Evolutionary conservation across 2,797 vertebrate genomes (phyloP), one percentile per base, ranked within the genome.

Genomic region (Parotocinclus haroldoi): DNA sequence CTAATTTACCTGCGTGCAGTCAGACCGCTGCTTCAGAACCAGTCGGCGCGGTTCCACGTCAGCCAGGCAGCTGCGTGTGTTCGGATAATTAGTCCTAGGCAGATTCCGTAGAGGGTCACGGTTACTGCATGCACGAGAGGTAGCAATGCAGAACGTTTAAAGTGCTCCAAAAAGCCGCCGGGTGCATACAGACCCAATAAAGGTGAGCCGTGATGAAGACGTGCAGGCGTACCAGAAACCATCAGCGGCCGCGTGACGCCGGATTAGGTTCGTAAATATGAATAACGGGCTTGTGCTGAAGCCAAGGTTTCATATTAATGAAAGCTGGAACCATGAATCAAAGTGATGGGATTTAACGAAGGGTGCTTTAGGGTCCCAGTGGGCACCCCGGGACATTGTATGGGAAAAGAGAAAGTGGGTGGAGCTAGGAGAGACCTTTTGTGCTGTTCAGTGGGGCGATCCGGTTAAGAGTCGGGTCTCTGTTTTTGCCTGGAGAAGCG

Each of bases 1-100:
- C 57, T 72, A 69, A 72, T 75, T 72, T 56, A 77, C 64, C 66
- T 53, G 58, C 18, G 59, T 11, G 45, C 63, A 75, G 11, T 10
- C 63, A 61, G 37, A 17, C 58, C 64, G 59, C 36, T 16, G 40
- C 36, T 17, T 3, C 42, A 10, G 40, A 16, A 55, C 14, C 18
- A 40, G 38, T 44, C 39, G 10, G 50, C 27, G 39, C 40, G 13
- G 27, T 27, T n/a, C 61, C 42, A 17, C 39, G 19, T 19, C 48
- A 52, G 60, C 17, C 51, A 37, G 10, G 60, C 60, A 19, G 53
- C 54, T 50, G 52, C 52, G 16, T n/a, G 12, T 5, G 10, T 40
- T 14, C 0, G 56, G 17, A 7, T 63, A 63, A 63, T 53, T 50
- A 63, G 17, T 51, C 37, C 18, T 40, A 11, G 36, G 16, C 59